Evolutionary conservation across 2,888 invertebrate species (phyloP).

Genomic region (Xestia xanthographa): DNA sequence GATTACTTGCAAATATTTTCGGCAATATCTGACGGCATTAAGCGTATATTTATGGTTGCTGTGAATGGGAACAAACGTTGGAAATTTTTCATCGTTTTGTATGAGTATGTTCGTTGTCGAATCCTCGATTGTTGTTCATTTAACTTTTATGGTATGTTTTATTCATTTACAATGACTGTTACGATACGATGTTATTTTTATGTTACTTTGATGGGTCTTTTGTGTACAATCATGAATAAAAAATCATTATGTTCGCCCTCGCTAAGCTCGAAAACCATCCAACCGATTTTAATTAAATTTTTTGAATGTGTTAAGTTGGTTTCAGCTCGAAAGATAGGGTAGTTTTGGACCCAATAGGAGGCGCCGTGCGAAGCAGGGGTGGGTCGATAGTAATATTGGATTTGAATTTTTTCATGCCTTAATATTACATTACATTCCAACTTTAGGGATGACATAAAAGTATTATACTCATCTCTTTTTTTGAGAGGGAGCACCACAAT

Average conservation of each 20-base stretch:
- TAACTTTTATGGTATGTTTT: conserved; percentile 1
- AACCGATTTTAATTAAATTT: neutral
- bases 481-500: neutral
- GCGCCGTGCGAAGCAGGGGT: neutral
- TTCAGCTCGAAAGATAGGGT: neutral
- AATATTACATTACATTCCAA: neutral
- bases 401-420: neutral
- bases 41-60: neutral
- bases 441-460: neutral
- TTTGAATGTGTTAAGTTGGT: neutral
- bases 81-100: conserved; percentile 13
- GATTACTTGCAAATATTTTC: conserved; percentile 3
- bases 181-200: neutral
- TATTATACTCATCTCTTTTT: neutral
- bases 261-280: neutral
- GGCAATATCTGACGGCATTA: neutral
- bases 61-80: neutral
- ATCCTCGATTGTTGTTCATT: neutral
- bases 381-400: neutral
- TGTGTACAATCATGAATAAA: neutral
- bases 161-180: conserved; percentile 6
- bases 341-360: neutral
- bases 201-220: neutral
- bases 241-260: neutral
- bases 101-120: neutral